These are phyloP conservation scores for Anthopleura sola DNA, from an alignment of 64 coral and sea anemone genomes.

Conservation along the genomic window DNA sequence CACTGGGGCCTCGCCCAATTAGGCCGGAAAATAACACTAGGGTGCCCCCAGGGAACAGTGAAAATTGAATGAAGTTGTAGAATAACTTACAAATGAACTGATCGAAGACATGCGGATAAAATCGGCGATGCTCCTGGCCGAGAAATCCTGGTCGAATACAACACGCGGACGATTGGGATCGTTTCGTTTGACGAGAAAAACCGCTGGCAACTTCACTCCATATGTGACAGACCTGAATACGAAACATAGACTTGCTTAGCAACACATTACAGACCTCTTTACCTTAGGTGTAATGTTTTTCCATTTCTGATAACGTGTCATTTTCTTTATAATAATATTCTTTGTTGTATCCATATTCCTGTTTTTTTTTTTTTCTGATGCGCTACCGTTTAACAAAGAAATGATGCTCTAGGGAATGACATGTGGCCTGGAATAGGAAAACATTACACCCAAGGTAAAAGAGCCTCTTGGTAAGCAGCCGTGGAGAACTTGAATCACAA, in stretches of 20 bases:
- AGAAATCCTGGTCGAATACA: slow-evolving; percentile 25
- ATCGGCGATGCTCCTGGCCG: background rate
- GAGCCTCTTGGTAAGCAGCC: too few relatives aligned
- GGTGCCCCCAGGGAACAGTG: background rate
- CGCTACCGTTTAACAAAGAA: too few relatives aligned
- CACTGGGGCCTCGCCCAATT: too few relatives aligned
- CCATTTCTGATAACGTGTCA: too few relatives aligned
- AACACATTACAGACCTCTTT: background rate
- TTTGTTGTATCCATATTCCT: background rate
- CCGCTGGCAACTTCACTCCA: slow-evolving; percentile 22
- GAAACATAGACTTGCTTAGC: too few relatives aligned
- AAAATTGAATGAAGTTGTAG: background rate
- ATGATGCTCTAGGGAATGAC: too few relatives aligned
- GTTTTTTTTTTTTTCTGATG: too few relatives aligned
- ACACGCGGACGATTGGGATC: slow-evolving; percentile 17
- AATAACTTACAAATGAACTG: background rate
- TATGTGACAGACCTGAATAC: slow-evolving; percentile 28
- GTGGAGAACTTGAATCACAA: too few relatives aligned
- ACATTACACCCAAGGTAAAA: too few relatives aligned
- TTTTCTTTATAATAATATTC: background rate
- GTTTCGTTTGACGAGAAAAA: slow-evolving; percentile 38
- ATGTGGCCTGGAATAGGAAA: too few relatives aligned
- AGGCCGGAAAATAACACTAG: too few relatives aligned
- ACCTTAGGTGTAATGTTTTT: too few relatives aligned
- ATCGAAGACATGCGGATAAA: slow-evolving; percentile 20